Evolutionary conservation across 37 sponge, comb jelly and placozoan species (phyloP), one percentile per base, ranked within the genome.

Genomic region (Oscarella lobularis): DNA sequence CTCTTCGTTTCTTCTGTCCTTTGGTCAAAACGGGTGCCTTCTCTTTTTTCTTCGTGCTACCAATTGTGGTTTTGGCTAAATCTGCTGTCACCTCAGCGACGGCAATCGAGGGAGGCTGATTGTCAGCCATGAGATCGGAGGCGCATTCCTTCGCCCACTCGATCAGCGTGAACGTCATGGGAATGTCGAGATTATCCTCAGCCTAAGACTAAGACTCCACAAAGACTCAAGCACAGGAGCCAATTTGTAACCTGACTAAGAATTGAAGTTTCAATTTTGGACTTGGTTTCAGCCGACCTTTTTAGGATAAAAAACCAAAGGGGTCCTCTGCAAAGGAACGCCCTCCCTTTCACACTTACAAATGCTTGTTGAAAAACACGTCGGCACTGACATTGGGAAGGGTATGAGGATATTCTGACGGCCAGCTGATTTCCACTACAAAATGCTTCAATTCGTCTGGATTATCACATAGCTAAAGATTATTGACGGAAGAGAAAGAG

Each of bases 81-180:
- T 20, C 60, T 20, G 9, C 60, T 20, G 60, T n/a, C n/a, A n/a
- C n/a, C n/a, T n/a, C n/a, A n/a, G n/a, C n/a, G n/a, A n/a, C n/a
- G n/a, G n/a, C n/a, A n/a, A n/a, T n/a, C n/a, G n/a, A n/a, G n/a
- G n/a, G n/a, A 38, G 33, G 37, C 6, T 74, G 38, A 0, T 74
- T 78, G 5, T 40, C 27, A 0, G 73, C 76, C 31, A 89, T 33
- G n/a, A 93, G 60, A 5, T 87, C 94, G 3, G 76, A 80, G 6
- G 72, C 80, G n/a, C 81, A 78, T 4, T 89, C 90, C 36, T 76
- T 84, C 29, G 83, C 87, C 71, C 69, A 87, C 72, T 93, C 90
- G 74, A 93, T 77, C 55, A 93, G 65, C 1, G 91, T 82, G 39
- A 88, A 93, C 0, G 91, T 87, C 90, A 89, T 82, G 14, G 91